Percentiles rank a stretch among this genome's conserved stretches.
Conservation (phyloP, 2,888 invertebrate species). For the Chalcosyrphus nemorum region DNA sequence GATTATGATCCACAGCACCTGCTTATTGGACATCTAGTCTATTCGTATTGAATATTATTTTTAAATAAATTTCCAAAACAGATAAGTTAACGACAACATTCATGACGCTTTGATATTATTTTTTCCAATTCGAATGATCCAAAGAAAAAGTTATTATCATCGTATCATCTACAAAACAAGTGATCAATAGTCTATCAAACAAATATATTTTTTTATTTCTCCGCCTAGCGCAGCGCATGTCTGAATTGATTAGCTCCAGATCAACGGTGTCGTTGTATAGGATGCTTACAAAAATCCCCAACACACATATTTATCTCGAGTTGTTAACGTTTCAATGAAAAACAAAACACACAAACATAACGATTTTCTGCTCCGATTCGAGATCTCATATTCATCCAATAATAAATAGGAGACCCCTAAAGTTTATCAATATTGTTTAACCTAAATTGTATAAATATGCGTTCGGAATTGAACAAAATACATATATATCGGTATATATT, state of each 20-base stretch:
- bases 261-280: slow-evolving; percentile 30
- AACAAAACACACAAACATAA: slow-evolving; percentile 57
- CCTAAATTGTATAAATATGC: slow-evolving; percentile 71
- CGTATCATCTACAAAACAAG: slow-evolving; percentile 66
- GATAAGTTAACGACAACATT: slow-evolving; percentile 45
- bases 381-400: slow-evolving; percentile 73
- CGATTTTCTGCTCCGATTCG: slow-evolving; percentile 63
- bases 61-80: slow-evolving; percentile 41
- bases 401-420: slow-evolving; percentile 73
- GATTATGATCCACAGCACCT: too few species aligned
- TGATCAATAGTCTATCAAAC: slow-evolving; percentile 64
- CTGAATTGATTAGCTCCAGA: slow-evolving; percentile 50
- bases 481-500: slow-evolving; percentile 6
- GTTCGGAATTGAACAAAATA: slow-evolving; percentile 23
- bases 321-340: slow-evolving; percentile 49
- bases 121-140: slow-evolving; percentile 39
- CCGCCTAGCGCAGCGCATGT: slow-evolving; percentile 41
- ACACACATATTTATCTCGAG: slow-evolving; percentile 55
- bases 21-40: too few species aligned
- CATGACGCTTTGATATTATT: slow-evolving; percentile 49
- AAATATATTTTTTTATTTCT: slow-evolving; percentile 4
- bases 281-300: slow-evolving; percentile 37
- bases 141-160: slow-evolving; percentile 67
- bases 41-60: too few species aligned
- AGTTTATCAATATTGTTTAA: slow-evolving; percentile 73